phyloP scores from a whole-genome alignment of 2,113 vertebrate genomes.

The Apteryx owenii region DNA sequence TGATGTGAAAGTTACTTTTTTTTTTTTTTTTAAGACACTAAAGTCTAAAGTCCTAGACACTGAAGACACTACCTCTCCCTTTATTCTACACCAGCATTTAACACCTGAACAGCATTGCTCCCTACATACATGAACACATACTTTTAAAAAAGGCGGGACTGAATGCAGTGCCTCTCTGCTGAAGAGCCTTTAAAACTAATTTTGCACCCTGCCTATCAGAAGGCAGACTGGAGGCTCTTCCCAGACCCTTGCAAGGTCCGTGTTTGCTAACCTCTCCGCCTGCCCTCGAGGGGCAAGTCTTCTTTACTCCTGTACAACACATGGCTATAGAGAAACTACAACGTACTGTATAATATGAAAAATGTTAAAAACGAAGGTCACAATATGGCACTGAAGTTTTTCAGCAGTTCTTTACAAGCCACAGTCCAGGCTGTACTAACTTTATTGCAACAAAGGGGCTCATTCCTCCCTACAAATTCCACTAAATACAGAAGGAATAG shows the following conservation, averaged over 20 bases:
- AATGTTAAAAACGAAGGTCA: background rate
- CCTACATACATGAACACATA: accelerated
- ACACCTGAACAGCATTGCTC: background rate
- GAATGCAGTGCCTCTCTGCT: accelerated
- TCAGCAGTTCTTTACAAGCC: background rate
- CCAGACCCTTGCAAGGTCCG: background rate
- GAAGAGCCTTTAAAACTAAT: background rate
- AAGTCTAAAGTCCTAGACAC: background rate
- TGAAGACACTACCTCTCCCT: background rate
- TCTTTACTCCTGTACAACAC: background rate
- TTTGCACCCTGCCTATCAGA: background rate
- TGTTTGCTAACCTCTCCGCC: background rate
- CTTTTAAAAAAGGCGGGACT: background rate
- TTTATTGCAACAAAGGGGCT: background rate
- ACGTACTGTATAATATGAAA: background rate
- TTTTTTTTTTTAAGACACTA: background rate
- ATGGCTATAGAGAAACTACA: background rate
- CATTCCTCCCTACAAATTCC: background rate
- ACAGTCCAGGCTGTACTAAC: background rate
- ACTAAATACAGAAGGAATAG: background rate
- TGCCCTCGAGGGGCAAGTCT: background rate
- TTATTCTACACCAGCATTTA: background rate
- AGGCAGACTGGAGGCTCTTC: background rate
- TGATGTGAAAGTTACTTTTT: background rate
- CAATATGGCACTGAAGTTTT: background rate